These are phyloP conservation scores for Drosophila leontia DNA, from an alignment of 1,140 invertebrate genomes.

Conservation along the genomic window DNA sequence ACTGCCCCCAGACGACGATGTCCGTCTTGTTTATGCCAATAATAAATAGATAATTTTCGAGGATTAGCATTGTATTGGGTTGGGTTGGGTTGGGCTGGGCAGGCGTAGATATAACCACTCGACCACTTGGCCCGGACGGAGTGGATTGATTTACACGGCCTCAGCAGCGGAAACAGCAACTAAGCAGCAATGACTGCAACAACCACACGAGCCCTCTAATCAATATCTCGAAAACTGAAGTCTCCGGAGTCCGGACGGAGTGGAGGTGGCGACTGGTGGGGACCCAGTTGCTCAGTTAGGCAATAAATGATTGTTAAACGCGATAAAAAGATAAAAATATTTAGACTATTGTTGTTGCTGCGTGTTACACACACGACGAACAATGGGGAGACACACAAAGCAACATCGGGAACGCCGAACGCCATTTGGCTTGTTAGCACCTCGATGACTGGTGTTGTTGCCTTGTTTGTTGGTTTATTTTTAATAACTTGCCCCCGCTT, in stretches of 20 bases:
- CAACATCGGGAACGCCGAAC: conserved; percentile 28
- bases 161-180: conserved; percentile 31
- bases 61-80: conserved; percentile 56
- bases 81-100: neutral
- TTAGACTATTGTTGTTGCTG: conserved; percentile 73
- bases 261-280: conserved; percentile 35
- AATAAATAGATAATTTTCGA: conserved; percentile 78
- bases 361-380: conserved; percentile 67
- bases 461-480: conserved; percentile 66
- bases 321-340: conserved; percentile 84
- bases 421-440: conserved; percentile 78
- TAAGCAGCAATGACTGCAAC: conserved; percentile 45
- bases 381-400: conserved; percentile 41
- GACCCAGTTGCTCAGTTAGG: conserved; percentile 66
- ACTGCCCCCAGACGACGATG: conserved; percentile 44
- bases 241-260: conserved; percentile 54
- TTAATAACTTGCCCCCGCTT: conserved; percentile 75
- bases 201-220: conserved; percentile 55
- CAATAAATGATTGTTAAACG: conserved; percentile 83
- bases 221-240: conserved; percentile 70
- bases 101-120: conserved; percentile 37
- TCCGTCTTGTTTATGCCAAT: conserved; percentile 70
- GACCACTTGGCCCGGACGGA: conserved; percentile 25
- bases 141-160: conserved; percentile 47
- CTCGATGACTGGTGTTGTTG: conserved; percentile 45